Evolutionary conservation across 2,797 vertebrate genomes (phyloP), one percentile per base, ranked within the genome.

Genomic region (Lacerta viridis): DNA sequence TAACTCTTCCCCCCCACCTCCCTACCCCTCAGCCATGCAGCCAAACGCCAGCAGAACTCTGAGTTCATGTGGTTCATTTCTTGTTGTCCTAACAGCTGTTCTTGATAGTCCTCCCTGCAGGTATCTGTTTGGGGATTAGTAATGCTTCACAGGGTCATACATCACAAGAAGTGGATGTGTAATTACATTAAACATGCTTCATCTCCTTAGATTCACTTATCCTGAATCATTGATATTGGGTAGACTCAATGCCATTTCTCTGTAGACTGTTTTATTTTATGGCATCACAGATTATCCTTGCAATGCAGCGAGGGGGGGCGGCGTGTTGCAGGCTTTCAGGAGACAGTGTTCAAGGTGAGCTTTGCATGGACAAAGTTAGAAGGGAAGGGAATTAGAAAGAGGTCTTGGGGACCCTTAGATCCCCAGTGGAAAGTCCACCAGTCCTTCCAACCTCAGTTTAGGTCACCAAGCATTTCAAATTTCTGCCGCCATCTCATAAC

Each of bases 141-240:
- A 92, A 96, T 95, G 97, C 97, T 96, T 96, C 95, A 94, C 79
- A 41, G 95, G 96, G 95, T 92, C 87, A 50, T 93, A 93, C 96
- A 95, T 96, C 97, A 95, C 94, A 93, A 96, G 97, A 91, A 97
- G 95, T 84, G 94, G 92, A 94, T 97, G 97, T 97, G 97, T 97
- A 97, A 98, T 98, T 98, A 95, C 96, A 97, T 98, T 96, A 97
- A 95, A 94, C 95, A 95, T 92, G 97, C 96, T 96, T 93, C 96
- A 91, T 96, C 96, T 97, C 95, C 94, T 96, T 89, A 94, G 94
- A 92, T 92, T 94, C 94, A 82, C 94, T 95, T 90, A 87, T 91
- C 95, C 93, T 90, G 69, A 92, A 83, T 92, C 83, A 81, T 93
- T 94, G 95, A 94, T 95, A 93, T 5, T 92, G 92, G 83, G 89